These are phyloP conservation scores for Tenualosa thibaudeaui DNA, from an alignment of 2,797 vertebrate genomes.

Conservation along the genomic window DNA sequence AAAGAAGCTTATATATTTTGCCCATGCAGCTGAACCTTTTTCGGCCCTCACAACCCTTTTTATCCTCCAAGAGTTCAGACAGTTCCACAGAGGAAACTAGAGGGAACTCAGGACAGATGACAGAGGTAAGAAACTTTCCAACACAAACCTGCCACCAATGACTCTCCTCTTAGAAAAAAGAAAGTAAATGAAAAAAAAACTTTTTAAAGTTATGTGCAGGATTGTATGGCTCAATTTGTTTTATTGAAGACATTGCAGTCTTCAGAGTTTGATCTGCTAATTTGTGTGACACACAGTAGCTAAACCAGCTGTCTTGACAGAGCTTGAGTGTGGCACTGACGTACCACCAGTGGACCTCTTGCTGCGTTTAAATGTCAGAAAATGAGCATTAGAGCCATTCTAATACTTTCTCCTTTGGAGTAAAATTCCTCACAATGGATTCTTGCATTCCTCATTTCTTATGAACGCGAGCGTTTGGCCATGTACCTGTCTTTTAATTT, in stretches of 20 bases:
- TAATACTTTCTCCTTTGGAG: neutral
- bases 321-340: neutral
- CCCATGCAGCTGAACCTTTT: conserved; percentile 20
- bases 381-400: neutral
- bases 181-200: neutral
- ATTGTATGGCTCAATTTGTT: conserved; percentile 2
- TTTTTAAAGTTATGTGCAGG: neutral
- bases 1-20: conserved; percentile 14
- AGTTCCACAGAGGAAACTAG: neutral
- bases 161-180: neutral
- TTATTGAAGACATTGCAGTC: neutral
- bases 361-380: neutral
- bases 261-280: neutral
- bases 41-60: conserved; percentile 5
- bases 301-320: neutral
- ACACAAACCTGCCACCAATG: neutral
- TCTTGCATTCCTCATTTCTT: conserved; percentile 26
- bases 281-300: neutral
- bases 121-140: neutral
- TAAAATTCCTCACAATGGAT: neutral
- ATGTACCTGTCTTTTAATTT: conserved; percentile 63
- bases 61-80: neutral
- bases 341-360: neutral
- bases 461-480: conserved; percentile 41
- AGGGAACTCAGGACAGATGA: conserved; percentile 9